Percentiles rank a stretch among this genome's conserved stretches.
Conservation (phyloP, 2,888 invertebrate genomes). For the Belgica antarctica region DNA sequence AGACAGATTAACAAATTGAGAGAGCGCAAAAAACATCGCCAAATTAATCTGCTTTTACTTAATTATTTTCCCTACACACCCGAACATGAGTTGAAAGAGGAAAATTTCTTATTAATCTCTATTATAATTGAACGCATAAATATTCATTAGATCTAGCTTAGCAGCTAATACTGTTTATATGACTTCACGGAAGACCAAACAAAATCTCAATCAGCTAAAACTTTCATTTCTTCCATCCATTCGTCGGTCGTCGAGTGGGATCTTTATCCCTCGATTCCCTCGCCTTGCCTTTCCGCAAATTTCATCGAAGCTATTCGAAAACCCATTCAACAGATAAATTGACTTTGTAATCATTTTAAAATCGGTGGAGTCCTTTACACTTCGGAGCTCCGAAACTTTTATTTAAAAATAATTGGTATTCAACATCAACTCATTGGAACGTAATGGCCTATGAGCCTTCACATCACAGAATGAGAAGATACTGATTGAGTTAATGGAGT, state of each 20-base stretch:
- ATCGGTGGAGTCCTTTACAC: background rate
- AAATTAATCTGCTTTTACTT: conserved; percentile 41
- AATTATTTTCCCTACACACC: conserved; percentile 28
- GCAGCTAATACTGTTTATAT: conserved; percentile 5
- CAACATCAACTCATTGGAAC: conserved; percentile 10
- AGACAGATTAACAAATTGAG: conserved; percentile 14
- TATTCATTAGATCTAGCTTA: conserved; percentile 37
- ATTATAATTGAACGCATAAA: conserved; percentile 32
- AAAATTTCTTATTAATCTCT: conserved; percentile 27
- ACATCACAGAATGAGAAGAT: conserved; percentile 9
- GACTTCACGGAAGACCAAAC: background rate
- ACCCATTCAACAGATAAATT: conserved; percentile 23
- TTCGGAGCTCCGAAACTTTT: background rate
- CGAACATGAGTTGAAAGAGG: too few species aligned
- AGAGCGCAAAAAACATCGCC: background rate
- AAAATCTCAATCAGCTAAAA: too few species aligned
- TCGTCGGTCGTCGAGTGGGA: background rate
- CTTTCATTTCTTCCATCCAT: too few species aligned
- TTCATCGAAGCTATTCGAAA: conserved; percentile 3
- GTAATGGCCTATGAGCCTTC: conserved; percentile 27
- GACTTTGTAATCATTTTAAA: conserved; percentile 16
- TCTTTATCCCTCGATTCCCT: background rate
- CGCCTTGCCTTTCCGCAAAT: background rate
- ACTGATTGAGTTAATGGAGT: conserved; percentile 41
- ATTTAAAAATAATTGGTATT: conserved; percentile 23